Evolutionary conservation across 2,113 vertebrate genomes (phyloP), one percentile per base, ranked within the genome.

Genomic region (Camelus bactrianus): DNA sequence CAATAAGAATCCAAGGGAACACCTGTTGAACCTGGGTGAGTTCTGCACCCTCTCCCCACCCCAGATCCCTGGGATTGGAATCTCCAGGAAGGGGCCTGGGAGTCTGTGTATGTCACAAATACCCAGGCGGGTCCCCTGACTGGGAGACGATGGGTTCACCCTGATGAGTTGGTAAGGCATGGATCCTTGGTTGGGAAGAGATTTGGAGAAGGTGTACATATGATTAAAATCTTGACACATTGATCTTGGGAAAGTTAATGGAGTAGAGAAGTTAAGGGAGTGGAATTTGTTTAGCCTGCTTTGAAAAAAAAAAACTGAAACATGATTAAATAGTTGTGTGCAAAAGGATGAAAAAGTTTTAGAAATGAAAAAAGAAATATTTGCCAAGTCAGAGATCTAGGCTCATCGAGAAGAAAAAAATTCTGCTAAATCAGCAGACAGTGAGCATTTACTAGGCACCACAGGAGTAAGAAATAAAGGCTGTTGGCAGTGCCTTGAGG

Each of bases 261-360:
- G 69, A 69, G 64, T 70, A 65, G 46, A 56, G 79, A 84, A 79
- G n/a, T 90, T 70, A 62, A 89, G 69, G 26, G 64, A 86, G 69
- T 70, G 35, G 35, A 32, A 60, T 67, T 76, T 83, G 85, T 86
- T 76, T 72, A 38, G 48, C 38, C 58, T 67, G 7, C 42, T 20
- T 13, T 54, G 54, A 28, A 48, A 91, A 64, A 56, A n/a, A 48
- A 84, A 72, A 46, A 42, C 8, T 42, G 60, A 89, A 93, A 48
- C 26, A 56, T 76, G 82, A 89, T 81, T 95, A 73, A 89, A 35
- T 77, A 60, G 56, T 89, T 88, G 50, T 62, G 87, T 92, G 75
- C 50, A 81, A 95, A 82, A 94, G 35, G 89, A 64, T 50, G 83
- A 94, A 75, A 83, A 38, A 60, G 42, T 77, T 97, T 96, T 86